Conservation (phyloP, 2,113 vertebrate genomes). For the Dipodomys ordii region DNA sequence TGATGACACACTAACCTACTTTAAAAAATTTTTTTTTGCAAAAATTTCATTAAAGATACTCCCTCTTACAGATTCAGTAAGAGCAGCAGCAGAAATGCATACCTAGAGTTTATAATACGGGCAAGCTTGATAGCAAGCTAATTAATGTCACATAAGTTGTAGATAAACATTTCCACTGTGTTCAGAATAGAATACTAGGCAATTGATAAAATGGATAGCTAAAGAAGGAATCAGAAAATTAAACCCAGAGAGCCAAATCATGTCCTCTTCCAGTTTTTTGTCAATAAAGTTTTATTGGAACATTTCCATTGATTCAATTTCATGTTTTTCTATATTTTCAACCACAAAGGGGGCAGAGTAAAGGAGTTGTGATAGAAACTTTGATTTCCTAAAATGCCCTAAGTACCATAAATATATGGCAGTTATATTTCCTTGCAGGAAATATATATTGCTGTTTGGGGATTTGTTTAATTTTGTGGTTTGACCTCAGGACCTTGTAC, state of each 20-base stretch:
- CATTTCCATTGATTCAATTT: neutral
- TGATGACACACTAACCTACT: neutral
- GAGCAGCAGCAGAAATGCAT: neutral
- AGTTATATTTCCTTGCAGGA: neutral
- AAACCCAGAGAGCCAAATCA: neutral
- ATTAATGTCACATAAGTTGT: neutral
- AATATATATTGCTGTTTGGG: neutral
- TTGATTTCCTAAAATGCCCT: neutral
- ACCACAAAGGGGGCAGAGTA: neutral
- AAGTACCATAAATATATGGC: neutral
- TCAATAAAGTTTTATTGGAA: conserved; percentile 46
- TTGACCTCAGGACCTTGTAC: too few relatives aligned
- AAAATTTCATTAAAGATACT: conserved; percentile 27
- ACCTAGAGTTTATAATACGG: neutral
- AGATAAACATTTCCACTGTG: neutral
- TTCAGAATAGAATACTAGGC: neutral
- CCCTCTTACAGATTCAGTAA: neutral
- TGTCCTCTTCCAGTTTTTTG: neutral
- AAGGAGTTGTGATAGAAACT: neutral
- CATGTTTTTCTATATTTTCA: neutral
- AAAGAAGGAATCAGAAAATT: neutral
- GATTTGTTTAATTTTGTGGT: too few relatives aligned
- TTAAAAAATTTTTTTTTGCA: neutral
- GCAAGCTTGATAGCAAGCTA: neutral
- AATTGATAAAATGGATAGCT: neutral